Conservation (phyloP, 2,113 vertebrate species). For the Indicator indicator region DNA sequence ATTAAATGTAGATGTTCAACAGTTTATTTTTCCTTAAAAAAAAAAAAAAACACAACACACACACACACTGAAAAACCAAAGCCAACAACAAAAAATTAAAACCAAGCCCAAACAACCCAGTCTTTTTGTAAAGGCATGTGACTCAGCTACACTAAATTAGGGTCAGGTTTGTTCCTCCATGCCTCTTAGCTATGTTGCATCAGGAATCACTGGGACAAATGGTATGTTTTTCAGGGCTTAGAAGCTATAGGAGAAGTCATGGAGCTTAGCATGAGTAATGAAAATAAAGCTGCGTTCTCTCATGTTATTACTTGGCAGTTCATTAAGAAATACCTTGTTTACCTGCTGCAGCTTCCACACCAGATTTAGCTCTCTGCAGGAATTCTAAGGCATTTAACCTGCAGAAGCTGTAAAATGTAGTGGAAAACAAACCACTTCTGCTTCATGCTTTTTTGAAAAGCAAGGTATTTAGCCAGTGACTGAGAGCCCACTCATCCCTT, state of each 20-base stretch:
- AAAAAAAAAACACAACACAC: neutral
- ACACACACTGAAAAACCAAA: no score
- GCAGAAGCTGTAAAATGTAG: slow-evolving; percentile 46
- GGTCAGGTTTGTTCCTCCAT: neutral
- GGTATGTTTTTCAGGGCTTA: neutral
- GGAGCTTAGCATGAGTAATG: neutral
- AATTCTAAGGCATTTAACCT: slow-evolving; percentile 26
- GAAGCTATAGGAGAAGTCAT: neutral
- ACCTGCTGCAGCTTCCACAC: slow-evolving; percentile 13
- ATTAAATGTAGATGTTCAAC: neutral
- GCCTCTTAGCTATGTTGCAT: neutral
- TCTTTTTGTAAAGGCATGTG: neutral
- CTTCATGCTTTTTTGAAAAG: slow-evolving; percentile 29
- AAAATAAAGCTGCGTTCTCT: neutral
- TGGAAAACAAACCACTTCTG: slow-evolving; percentile 61
- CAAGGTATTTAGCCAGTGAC: neutral
- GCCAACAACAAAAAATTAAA: no score
- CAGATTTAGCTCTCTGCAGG: slow-evolving; percentile 45
- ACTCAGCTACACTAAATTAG: neutral
- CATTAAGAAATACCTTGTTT: slow-evolving; percentile 39
- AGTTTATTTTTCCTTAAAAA: neutral
- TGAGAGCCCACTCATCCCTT: slow-evolving; percentile 18
- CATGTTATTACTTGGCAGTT: slow-evolving; percentile 28
- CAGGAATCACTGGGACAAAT: slow-evolving; percentile 1
- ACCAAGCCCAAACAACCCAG: neutral